A percentile compares a stretch with the other conserved stretches of the same genome.
Evolutionary conservation across 2,888 invertebrate genomes (phyloP).

Genomic region (Palloptera scutellata): DNA sequence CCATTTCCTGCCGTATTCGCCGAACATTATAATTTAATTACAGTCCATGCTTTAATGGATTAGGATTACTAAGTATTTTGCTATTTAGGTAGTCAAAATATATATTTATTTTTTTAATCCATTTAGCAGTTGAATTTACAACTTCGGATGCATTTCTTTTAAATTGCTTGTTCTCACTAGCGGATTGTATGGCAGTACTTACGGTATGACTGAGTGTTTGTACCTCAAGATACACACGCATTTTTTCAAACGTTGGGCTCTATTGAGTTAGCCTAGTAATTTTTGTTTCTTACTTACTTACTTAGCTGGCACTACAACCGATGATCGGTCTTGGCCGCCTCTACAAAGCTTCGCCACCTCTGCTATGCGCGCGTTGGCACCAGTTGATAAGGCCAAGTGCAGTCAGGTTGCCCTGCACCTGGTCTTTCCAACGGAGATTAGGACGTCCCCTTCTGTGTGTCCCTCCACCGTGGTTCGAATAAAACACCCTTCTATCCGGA

Average conservation of each 20-base stretch:
- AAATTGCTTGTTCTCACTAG: constrained; percentile 12
- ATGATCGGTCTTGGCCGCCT: too few relatives aligned
- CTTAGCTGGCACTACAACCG: too few relatives aligned
- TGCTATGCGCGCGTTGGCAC: too few relatives aligned
- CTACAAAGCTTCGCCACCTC: too few relatives aligned
- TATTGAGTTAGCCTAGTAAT: constrained; percentile 24
- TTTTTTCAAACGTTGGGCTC: constrained; percentile 29
- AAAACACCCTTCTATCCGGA: too few relatives aligned
- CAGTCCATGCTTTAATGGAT: constrained; percentile 16
- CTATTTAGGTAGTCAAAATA: constrained; percentile 30
- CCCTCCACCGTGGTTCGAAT: too few relatives aligned
- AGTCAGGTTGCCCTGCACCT: too few relatives aligned
- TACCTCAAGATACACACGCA: constrained; percentile 26
- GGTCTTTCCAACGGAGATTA: too few relatives aligned
- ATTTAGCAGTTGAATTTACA: constrained; percentile 20
- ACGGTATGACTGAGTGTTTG: constrained; percentile 25
- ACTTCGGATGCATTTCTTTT: constrained; percentile 18
- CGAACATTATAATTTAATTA: constrained; percentile 9
- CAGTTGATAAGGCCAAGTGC: too few relatives aligned
- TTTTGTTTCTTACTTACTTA: constrained; percentile 31
- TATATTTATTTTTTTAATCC: constrained; percentile 21
- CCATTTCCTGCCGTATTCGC: too few relatives aligned
- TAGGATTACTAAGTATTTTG: constrained; percentile 19
- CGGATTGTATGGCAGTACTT: constrained; percentile 27
- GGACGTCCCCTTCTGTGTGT: too few relatives aligned